Percentiles rank a stretch among this genome's conserved stretches.
Evolutionary conservation across 30 jellyfish, hydroid and myxozoan genomes (phyloP).

Genomic region (Cassiopea xamachana): DNA sequence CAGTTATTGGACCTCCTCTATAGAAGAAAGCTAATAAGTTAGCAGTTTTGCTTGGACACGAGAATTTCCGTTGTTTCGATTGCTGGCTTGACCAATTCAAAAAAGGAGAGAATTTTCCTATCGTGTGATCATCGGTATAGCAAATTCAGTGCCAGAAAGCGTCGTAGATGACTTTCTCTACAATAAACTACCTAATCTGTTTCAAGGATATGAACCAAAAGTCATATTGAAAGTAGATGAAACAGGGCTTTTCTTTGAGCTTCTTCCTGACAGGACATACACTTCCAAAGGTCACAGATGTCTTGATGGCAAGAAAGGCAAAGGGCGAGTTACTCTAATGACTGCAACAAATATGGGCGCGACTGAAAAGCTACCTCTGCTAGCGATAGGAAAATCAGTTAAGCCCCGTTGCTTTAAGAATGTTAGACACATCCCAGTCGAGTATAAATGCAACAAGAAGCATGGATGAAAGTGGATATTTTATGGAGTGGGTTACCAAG

Average conservation of each 20-base stretch:
- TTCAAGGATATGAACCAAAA: constrained; percentile 28
- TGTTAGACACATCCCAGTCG: constrained; percentile 9
- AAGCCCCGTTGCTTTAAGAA: neutral
- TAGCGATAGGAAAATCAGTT: neutral
- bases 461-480: constrained; percentile 6
- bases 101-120: neutral
- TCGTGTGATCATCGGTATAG: constrained; percentile 11
- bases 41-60: constrained; percentile 1
- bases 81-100: constrained; percentile 19
- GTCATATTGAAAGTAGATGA: constrained; percentile 17
- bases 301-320: constrained; percentile 10
- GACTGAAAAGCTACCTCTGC: neutral
- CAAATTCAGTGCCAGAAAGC: neutral
- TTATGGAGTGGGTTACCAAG: neutral
- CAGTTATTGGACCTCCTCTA: neutral
- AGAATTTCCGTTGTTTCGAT: neutral
- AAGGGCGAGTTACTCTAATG: neutral
- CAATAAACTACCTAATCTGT: constrained; percentile 1
- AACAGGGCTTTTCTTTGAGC: constrained; percentile 26
- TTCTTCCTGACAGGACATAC: constrained; percentile 36
- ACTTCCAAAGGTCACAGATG: constrained; percentile 21
- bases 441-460: constrained; percentile 21
- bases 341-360: neutral
- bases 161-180: neutral
- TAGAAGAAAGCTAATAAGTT: neutral